These are phyloP conservation scores for Prolemur simus DNA, from an alignment of 2,113 vertebrate genomes.

Conservation along the genomic window DNA sequence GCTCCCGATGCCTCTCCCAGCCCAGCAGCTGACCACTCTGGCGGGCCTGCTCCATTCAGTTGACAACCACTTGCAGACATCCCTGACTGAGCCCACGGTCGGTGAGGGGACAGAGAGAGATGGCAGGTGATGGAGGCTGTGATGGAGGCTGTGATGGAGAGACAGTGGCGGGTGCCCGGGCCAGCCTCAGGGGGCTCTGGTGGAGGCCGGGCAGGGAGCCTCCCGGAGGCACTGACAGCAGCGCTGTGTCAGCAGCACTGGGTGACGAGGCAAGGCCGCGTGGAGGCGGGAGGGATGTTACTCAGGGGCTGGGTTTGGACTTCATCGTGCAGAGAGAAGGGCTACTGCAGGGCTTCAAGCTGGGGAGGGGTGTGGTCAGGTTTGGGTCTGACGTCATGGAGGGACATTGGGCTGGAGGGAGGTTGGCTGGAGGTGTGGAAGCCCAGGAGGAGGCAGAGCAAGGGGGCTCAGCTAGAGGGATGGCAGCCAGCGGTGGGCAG, in stretches of 20 bases:
- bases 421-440: not conserved
- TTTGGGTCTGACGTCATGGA: not conserved
- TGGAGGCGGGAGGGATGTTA: not conserved
- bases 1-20: not conserved
- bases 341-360: not conserved
- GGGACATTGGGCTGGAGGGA: no score
- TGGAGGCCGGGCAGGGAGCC: not conserved
- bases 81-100: not conserved
- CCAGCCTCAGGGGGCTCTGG: not conserved
- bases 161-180: accelerated
- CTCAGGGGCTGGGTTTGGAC: not conserved
- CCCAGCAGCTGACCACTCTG: not conserved
- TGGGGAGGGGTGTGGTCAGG: not conserved
- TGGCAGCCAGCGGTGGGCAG: not conserved
- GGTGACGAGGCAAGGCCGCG: accelerated
- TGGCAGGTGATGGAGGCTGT: no score
- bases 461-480: not conserved
- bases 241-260: not conserved
- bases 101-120: not conserved
- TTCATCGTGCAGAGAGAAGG: not conserved
- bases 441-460: not conserved
- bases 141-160: not conserved
- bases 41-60: not conserved
- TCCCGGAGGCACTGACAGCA: not conserved
- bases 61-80: not conserved